These are phyloP conservation scores for Phalanger gymnotis DNA, from an alignment of 2,797 vertebrate species.

Conservation along the genomic window DNA sequence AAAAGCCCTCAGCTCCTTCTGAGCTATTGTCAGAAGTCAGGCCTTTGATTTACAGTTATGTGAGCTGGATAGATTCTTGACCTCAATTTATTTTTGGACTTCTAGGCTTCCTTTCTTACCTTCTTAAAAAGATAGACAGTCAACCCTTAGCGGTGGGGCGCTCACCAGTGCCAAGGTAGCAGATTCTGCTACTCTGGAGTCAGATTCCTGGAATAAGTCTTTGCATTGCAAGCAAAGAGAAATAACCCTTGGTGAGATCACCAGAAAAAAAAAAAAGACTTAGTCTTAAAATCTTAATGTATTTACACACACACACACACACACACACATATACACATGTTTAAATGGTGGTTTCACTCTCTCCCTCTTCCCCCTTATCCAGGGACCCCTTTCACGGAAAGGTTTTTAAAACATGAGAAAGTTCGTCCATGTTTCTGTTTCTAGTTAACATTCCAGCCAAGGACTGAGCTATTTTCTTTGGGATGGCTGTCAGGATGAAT, in stretches of 20 bases:
- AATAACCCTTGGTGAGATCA: not conserved
- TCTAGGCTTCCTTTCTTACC: not conserved
- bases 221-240: conserved; percentile 51
- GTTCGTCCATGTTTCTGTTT: conserved; percentile 64
- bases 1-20: conserved; percentile 7
- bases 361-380: not conserved
- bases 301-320: no score
- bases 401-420: conserved; percentile 24
- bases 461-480: conserved; percentile 1
- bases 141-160: not conserved
- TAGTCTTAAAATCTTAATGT: not conserved
- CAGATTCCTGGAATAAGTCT: conserved; percentile 1
- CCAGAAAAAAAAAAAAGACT: not conserved
- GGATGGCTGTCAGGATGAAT: conserved; percentile 35
- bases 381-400: not conserved
- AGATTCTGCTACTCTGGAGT: not conserved
- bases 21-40: conserved; percentile 26
- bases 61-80: not conserved
- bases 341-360: not conserved
- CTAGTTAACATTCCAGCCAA: conserved; percentile 41
- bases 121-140: not conserved
- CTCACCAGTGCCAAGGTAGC: not conserved
- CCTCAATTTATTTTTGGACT: conserved; percentile 7
- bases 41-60: conserved; percentile 6
- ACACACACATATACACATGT: no score